Base-by-base conservation (phyloP, 2,888 invertebrate species). In the Lasioglossum calceatum region DNA sequence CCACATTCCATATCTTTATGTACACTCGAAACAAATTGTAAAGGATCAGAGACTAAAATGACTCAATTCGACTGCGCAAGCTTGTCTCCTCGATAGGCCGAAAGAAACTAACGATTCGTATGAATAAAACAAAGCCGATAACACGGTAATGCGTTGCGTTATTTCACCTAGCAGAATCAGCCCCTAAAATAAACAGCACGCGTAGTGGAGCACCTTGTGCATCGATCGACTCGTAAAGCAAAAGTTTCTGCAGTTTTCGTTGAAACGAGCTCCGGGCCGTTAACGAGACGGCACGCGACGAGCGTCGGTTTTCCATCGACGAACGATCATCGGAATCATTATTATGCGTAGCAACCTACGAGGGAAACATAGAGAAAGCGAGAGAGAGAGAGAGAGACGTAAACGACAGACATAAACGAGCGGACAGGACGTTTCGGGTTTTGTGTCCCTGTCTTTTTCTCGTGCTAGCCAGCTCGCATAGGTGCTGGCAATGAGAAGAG, bases 401-500 rank as follows among this genome's bases (percentile, higher is more conserved):
- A 76, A 82, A 79, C 54, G 73, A 64, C 47, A 78, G 76, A 79
- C 79, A 79, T 81, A 87, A 79, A 84, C 75, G 79, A 77, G 84
- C 76, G 70, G 39, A 70, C 39, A 70, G 70, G 39, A 70, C 79
- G 80, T 85, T 86, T 82, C 87, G 86, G 72, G 70, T 70, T 81
- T 81, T 83, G 86, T 75, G 64, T 77, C 64, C 77, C 72, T 77
- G 82, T 72, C 47, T 87, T 79, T 81, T 81, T 78, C 74, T 67
- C n/a, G 67, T 71, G 67, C 75, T 58, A 81, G 39, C 23, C 32
- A 79, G 12, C 81, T 84, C 82, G 54, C 86, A 77, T 88, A 87
- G 91, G 89, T 91, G 90, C 83, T 81, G 86, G 91, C 89, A 90
- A 91, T 85, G 89, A 89, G 88, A 89, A 87, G 89, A 91, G 88